A percentile compares a stretch with the other conserved stretches of the same genome.
Conservation (phyloP, 2,113 vertebrate genomes). For the Apodemus sylvaticus region DNA sequence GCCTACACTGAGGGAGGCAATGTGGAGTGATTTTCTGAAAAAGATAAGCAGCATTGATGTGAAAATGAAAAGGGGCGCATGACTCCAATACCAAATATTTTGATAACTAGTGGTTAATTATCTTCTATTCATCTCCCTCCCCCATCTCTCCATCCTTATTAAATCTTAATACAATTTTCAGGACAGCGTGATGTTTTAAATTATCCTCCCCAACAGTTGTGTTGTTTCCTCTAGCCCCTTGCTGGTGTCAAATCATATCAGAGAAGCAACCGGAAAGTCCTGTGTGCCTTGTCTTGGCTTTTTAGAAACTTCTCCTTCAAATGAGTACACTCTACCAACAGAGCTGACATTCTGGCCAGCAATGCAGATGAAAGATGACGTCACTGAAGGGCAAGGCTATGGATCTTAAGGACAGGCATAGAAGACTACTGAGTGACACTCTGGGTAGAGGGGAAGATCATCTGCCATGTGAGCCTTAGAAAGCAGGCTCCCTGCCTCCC, state of each 20-base stretch:
- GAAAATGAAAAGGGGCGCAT: slow-evolving; percentile 31
- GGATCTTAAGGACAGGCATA: not conserved
- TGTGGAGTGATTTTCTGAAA: not conserved
- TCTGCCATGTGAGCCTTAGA: not conserved
- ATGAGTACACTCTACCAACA: not conserved
- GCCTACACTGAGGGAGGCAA: not conserved
- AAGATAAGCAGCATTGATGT: not conserved
- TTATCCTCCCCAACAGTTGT: not conserved
- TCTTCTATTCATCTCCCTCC: not conserved
- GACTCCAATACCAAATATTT: not conserved
- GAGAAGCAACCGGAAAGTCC: not conserved
- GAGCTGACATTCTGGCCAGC: not conserved
- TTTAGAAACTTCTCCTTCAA: not conserved
- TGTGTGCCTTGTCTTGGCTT: not conserved
- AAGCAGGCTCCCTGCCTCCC: not conserved
- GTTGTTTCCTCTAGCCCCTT: not conserved
- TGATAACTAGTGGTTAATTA: not conserved
- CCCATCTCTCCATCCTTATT: not conserved
- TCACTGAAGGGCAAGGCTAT: not conserved
- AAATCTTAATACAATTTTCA: slow-evolving; percentile 49
- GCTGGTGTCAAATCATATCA: not conserved
- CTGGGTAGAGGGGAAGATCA: not conserved
- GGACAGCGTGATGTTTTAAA: not conserved
- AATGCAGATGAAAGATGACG: not conserved
- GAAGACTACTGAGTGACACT: no score